These are phyloP conservation scores for Mesocentrotus franciscanus DNA, from an alignment of 53 echinoderm and acorn worm genomes.

Conservation along the genomic window DNA sequence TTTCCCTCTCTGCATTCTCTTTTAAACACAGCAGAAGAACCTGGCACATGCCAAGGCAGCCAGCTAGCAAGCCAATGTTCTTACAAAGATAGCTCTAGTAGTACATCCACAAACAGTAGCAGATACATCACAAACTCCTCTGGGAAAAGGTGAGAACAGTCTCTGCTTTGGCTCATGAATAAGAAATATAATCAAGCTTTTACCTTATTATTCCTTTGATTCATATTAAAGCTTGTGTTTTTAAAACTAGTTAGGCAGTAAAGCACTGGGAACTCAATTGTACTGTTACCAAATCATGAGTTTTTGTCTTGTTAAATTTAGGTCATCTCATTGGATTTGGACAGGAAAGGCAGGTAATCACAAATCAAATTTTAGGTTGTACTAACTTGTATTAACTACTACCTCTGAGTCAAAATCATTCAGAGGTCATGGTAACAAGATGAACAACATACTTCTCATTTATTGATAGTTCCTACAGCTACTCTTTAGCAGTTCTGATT, in stretches of 20 bases:
- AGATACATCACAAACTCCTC: constrained; percentile 62
- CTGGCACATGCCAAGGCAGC: constrained; percentile 93
- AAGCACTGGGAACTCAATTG: too few relatives aligned
- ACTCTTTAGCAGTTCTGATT: constrained; percentile 66
- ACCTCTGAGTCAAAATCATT: background rate
- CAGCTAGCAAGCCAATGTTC: constrained; percentile 78
- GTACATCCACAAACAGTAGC: constrained; percentile 52
- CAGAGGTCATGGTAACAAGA: background rate
- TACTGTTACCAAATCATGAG: too few relatives aligned
- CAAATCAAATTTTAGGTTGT: too few relatives aligned
- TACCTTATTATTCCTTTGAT: too few relatives aligned
- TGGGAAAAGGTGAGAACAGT: constrained; percentile 30
- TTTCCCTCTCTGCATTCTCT: background rate
- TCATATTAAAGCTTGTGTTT: background rate
- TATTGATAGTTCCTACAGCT: constrained; percentile 70
- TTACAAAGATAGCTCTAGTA: constrained; percentile 72
- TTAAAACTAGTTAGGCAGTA: too few relatives aligned
- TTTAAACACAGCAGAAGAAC: constrained; percentile 85
- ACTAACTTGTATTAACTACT: background rate
- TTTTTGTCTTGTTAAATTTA: too few relatives aligned
- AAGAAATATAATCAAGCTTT: too few relatives aligned
- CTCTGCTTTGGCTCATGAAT: background rate
- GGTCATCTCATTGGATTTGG: too few relatives aligned
- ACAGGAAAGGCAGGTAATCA: too few relatives aligned
- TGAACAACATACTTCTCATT: background rate